Conservation (phyloP, 2,113 vertebrate species). For the Paralichthys olivaceus region DNA sequence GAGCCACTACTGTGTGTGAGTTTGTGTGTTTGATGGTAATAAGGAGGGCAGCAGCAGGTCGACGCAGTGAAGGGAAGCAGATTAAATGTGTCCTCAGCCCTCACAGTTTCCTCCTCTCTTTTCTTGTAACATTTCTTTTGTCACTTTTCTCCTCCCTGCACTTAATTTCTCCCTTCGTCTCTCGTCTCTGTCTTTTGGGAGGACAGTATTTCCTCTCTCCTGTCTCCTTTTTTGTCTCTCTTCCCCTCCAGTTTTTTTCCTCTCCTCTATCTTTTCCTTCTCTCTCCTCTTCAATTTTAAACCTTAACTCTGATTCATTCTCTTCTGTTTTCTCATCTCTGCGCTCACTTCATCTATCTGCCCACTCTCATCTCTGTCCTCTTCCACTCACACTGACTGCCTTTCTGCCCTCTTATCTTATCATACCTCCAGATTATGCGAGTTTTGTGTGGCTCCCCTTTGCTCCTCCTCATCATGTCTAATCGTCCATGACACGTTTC, state of each 20-base stretch:
- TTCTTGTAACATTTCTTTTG: background rate
- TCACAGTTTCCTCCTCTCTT: background rate
- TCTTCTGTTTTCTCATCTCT: background rate
- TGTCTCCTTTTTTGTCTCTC: background rate
- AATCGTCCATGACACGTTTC: constrained; percentile 48
- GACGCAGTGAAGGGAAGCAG: constrained; percentile 27
- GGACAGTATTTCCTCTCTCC: constrained; percentile 4
- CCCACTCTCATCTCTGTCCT: constrained; percentile 9
- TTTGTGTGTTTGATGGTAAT: constrained; percentile 33
- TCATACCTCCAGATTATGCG: constrained; percentile 51
- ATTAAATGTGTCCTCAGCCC: constrained; percentile 32
- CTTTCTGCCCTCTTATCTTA: constrained; percentile 23
- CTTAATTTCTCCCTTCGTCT: background rate
- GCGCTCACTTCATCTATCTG: constrained; percentile 29
- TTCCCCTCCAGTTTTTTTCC: background rate
- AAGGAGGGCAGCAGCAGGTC: constrained; percentile 36
- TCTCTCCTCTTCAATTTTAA: constrained; percentile 11
- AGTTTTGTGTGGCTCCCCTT: constrained; percentile 43
- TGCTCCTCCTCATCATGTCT: constrained; percentile 51
- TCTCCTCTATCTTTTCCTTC: constrained; percentile 7
- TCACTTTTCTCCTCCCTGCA: background rate
- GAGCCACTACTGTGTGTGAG: constrained; percentile 1
- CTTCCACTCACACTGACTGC: constrained; percentile 19
- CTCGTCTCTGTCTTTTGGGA: background rate
- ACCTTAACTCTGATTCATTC: constrained; percentile 13